phyloP scores from a whole-genome alignment of 2,113 vertebrate genomes.

The Bubalus kerabau region DNA sequence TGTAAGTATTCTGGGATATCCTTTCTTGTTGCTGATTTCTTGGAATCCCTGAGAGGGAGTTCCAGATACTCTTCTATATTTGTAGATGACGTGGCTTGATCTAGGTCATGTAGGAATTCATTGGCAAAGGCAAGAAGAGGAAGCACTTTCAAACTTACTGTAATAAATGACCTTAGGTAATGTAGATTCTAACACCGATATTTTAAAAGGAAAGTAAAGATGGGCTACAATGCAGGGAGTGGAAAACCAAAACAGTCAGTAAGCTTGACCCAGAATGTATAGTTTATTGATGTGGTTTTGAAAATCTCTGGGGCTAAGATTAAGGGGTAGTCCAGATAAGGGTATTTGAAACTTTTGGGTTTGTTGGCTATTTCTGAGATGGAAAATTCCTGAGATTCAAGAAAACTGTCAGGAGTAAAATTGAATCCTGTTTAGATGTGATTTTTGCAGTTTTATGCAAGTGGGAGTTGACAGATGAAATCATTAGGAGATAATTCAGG shows the following conservation, averaged over 20 bases:
- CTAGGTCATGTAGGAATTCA: neutral
- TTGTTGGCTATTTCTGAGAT: constrained; percentile 21
- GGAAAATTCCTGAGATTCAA: neutral
- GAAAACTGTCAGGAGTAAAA: neutral
- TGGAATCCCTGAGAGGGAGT: neutral
- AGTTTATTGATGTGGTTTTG: neutral
- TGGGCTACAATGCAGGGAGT: neutral
- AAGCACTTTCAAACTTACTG: neutral
- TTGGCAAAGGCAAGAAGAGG: neutral
- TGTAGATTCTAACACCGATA: neutral
- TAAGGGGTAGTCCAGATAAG: neutral
- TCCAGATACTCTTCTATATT: neutral
- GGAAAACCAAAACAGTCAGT: neutral
- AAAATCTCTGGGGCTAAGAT: neutral
- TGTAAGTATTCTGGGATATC: neutral
- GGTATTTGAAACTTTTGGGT: neutral
- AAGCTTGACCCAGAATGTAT: neutral
- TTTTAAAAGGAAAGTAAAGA: neutral
- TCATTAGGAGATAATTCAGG: neutral
- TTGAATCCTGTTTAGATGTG: neutral
- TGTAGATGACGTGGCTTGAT: neutral
- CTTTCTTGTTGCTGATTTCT: neutral
- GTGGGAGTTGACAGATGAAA: constrained; percentile 6
- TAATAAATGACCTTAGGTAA: neutral
- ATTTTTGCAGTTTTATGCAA: neutral